Conservation (phyloP, 2,113 vertebrate genomes). For the Ailurus styani region DNA sequence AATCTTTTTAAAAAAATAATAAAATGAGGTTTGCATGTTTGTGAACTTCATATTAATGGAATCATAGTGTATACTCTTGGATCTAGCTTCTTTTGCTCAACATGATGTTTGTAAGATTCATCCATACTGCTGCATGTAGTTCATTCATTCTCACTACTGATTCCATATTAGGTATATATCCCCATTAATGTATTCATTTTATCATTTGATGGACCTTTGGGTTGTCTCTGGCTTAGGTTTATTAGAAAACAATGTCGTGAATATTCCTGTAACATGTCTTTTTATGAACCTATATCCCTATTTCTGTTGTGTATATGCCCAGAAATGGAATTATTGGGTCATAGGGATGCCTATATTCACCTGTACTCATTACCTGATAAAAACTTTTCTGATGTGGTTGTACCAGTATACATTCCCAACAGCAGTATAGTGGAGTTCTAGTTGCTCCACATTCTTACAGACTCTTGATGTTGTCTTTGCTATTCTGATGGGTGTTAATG, state of each 20-base stretch:
- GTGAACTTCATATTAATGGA: not conserved
- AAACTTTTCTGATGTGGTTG: not conserved
- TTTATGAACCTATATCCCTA: not conserved
- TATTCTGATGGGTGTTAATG: not conserved
- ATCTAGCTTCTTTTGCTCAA: not conserved
- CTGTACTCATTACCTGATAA: slow-evolving; percentile 17
- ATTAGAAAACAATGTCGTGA: not conserved
- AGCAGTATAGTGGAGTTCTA: not conserved
- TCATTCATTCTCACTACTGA: not conserved
- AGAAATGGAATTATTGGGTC: slow-evolving; percentile 1
- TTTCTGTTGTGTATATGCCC: not conserved
- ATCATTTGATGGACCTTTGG: not conserved
- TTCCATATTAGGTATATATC: not conserved
- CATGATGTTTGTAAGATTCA: not conserved
- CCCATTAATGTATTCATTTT: not conserved
- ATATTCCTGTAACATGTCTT: not conserved
- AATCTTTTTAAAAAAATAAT: not conserved
- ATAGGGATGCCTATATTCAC: not conserved
- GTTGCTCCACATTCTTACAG: not conserved
- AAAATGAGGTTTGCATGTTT: not conserved
- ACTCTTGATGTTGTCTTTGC: not conserved
- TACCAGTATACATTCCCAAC: not conserved
- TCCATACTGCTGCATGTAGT: not conserved
- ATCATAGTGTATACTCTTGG: not conserved
- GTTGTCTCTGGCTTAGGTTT: not conserved